phyloP scores from a whole-genome alignment of 2,797 vertebrate genomes.

The Aphelocoma californica region DNA sequence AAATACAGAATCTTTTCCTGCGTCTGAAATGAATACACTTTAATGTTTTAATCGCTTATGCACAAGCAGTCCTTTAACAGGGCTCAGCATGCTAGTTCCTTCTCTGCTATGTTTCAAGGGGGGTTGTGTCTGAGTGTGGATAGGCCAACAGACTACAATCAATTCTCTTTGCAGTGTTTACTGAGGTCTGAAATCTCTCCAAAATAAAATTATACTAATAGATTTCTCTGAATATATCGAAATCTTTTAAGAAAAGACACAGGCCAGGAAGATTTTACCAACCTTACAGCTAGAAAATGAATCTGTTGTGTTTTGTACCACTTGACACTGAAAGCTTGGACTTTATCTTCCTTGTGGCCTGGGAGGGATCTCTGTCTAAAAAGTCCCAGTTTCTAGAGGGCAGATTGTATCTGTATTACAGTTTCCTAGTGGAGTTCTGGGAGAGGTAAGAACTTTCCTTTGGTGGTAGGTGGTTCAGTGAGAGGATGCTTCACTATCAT shows the following conservation, averaged over 20 bases:
- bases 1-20: background rate
- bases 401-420: background rate
- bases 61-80: rapidly evolving
- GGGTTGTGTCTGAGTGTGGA: background rate
- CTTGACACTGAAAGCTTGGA: background rate
- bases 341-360: background rate
- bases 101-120: background rate
- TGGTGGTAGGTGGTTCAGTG: background rate
- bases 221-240: background rate
- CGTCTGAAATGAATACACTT: background rate
- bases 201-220: background rate
- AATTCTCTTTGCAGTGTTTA: background rate
- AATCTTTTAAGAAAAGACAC: background rate
- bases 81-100: background rate
- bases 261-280: background rate
- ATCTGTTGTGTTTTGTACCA: background rate
- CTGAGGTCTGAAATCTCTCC: background rate
- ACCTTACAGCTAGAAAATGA: background rate
- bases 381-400: background rate
- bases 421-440: background rate
- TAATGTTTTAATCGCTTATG: background rate
- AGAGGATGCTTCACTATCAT: background rate
- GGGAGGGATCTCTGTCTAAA: background rate
- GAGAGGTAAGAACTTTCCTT: background rate
- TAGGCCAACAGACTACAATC: background rate